Base-by-base conservation (phyloP, 2,797 vertebrate species). In the Discoglossus pictus region DNA sequence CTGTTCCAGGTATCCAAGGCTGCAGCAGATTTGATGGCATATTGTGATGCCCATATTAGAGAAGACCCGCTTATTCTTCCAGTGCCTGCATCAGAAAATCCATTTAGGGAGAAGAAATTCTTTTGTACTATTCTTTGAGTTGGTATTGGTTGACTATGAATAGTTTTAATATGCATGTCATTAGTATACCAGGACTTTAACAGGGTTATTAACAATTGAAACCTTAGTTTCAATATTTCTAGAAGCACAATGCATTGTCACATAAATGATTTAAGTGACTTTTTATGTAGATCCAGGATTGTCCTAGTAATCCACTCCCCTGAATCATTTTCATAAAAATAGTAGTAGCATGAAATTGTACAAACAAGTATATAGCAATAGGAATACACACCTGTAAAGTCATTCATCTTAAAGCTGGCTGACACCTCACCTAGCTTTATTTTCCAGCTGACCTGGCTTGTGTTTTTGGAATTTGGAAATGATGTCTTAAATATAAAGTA, bases 41-140 rank as follows among this genome's bases (percentile, higher is more conserved):
- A 98, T 84, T 99, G 97, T 18, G 95, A 98, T 38, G 95, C 95
- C 56, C 96, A 98, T 71, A 87, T 95, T 84, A 91, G 93, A 55
- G 96, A 99, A 80, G 96, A 99, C 83, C 97, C 96, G 1, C 94
- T 99, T 80, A 95, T 98, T 77, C 89, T 95, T 75, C 97, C 97
- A 1, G 93, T 98, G 72, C 95, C 97, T 6, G 94, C 96, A 13
- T 98, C 96, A 0, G 97, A 99, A 91, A 99, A 99, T 88, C 97
- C 97, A 2, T 99, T 99, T 89, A 83, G 96, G 73, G 96, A 98
- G 94, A 98, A 99, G 90, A 99, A 98, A 88, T 94, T 98, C 80
- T 98, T 98, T 87, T 98, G 97, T 83, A 91, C 87, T 86, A 97
- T 98, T 82, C 96, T 99, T 88, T 99, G 89, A 96, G 79, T 84